phyloP scores from a whole-genome alignment of 2,113 vertebrate genomes.

The Sinocyclocheilus anophthalmus region DNA sequence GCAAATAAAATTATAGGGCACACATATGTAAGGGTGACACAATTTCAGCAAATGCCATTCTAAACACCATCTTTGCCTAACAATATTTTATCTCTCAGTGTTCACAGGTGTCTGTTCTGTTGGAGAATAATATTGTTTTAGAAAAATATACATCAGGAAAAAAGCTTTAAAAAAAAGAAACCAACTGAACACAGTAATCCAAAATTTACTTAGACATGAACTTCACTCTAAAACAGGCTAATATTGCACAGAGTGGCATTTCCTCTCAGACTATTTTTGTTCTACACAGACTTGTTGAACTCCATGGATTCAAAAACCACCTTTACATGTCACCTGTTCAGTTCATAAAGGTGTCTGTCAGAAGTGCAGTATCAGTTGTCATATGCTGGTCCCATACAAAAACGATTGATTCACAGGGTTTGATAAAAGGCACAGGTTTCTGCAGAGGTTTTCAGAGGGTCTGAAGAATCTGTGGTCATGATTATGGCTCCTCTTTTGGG shows the following conservation, averaged over 20 bases:
- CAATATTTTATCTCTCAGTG: background rate
- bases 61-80: constrained; percentile 15
- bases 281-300: constrained; percentile 46
- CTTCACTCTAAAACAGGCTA: constrained; percentile 61
- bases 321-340: constrained; percentile 20
- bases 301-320: background rate
- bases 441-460: constrained; percentile 46
- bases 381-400: background rate
- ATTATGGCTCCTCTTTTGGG: constrained; percentile 55
- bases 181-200: constrained; percentile 59
- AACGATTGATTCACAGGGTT: constrained; percentile 38
- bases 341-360: constrained; percentile 43
- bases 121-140: constrained; percentile 58
- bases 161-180: constrained; percentile 75
- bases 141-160: constrained; percentile 78
- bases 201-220: constrained; percentile 58
- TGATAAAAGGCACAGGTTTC: constrained; percentile 74
- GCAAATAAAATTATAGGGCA: background rate
- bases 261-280: constrained; percentile 54
- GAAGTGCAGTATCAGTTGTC: constrained; percentile 44
- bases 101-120: constrained; percentile 1
- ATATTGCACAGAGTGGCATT: constrained; percentile 73
- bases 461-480: constrained; percentile 54
- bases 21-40: background rate
- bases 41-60: background rate